Conservation (phyloP, 2,113 vertebrate species). For the Orthonyx spaldingii region DNA sequence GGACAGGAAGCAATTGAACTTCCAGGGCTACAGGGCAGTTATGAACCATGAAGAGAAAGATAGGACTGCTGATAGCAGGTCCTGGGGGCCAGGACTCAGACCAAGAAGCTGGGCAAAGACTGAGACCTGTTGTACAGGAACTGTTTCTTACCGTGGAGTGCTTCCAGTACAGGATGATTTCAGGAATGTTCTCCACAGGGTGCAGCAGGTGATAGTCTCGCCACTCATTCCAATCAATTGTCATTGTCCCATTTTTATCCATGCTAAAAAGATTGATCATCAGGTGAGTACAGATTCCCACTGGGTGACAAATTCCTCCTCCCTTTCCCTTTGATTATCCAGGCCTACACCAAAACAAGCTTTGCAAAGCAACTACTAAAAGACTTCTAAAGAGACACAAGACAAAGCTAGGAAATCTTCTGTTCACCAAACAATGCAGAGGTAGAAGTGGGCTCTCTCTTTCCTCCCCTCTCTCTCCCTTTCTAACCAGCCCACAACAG, state of each 20-base stretch:
- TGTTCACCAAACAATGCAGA: background rate
- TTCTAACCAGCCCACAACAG: background rate
- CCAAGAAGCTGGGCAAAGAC: background rate
- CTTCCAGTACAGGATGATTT: slow-evolving; percentile 98
- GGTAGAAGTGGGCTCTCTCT: background rate
- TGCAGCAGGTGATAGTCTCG: slow-evolving; percentile 91
- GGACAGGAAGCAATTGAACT: background rate
- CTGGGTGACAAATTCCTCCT: background rate
- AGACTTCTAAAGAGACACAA: slow-evolving; percentile 21
- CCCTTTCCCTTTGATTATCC: background rate
- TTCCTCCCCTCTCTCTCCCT: background rate
- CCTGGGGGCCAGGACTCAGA: background rate
- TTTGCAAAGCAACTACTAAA: slow-evolving; percentile 22
- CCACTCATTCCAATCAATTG: slow-evolving; percentile 97
- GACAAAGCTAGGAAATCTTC: background rate
- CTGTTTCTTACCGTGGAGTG: slow-evolving; percentile 86
- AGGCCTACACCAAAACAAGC: background rate
- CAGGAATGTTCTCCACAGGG: slow-evolving; percentile 90
- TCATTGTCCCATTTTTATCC: slow-evolving; percentile 97
- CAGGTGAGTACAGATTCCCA: background rate
- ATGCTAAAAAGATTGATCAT: slow-evolving; percentile 75
- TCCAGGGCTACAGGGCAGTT: background rate
- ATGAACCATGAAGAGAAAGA: background rate
- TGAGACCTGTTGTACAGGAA: background rate
- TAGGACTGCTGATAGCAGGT: background rate